Base-by-base conservation (phyloP, 2,888 invertebrate genomes). In the Morinoia aosen region DNA sequence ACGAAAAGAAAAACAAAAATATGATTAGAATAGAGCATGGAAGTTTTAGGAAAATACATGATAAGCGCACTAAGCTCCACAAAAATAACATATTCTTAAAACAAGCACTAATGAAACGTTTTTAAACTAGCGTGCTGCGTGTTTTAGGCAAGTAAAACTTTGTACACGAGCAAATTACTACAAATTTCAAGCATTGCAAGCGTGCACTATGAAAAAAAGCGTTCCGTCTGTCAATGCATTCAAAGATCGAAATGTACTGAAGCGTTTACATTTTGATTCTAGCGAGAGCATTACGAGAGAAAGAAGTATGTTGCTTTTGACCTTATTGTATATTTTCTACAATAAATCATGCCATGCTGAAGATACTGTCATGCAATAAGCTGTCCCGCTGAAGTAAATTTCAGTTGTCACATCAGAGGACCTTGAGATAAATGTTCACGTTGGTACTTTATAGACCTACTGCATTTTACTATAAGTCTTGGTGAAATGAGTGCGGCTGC, bases 1-100 rank as follows among this genome's bases (percentile, higher is more conserved):
- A 93, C 57, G 58, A 93, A 93, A 93, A 93, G 48, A 93, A 19
- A 48, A 93, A 93, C 12, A 57, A 57, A 93, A 93, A 88, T 2
- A 48, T 48, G 48, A 48, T 14, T 90, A 48, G 40, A 90, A 39
- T 16, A 90, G 19, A 90, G 14, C 39, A 16, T 8, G 8, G 40
- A 1, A 90, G 14, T 90, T 12, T 90, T 90, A 40, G 11, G 14
- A 90, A 90, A 90, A 19, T 14, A 25, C 8, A 76, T 19, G 14
- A 10, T 58, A 58, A 16, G 61, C 12, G 61, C 14, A 61, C 61
- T 19, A 48, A 48, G 25, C 76, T 33, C 7, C 25, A 76, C 33
- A 7, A 25, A 76, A 76, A 76, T 10, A 76, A 33, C 25, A 64
- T 12, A 61, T 2, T 76, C 33, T 16, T 33, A 12, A 33, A 76